A percentile compares a stretch with the other conserved stretches of the same genome.
phyloP scores from a whole-genome alignment of 37 sponge, comb jelly and placozoan genomes.

The Crambe crambe region DNA sequence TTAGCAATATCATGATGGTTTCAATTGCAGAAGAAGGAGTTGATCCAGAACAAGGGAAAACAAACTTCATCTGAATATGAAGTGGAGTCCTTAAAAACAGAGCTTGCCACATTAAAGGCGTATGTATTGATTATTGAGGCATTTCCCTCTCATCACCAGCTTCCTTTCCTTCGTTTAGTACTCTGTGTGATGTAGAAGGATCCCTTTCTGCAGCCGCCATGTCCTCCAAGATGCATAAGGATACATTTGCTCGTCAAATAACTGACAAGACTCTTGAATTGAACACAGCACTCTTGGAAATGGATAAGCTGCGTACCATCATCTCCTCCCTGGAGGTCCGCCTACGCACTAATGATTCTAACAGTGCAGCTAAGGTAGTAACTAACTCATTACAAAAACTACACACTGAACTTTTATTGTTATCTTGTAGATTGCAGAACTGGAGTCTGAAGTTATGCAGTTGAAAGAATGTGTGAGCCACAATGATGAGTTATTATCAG shows the following conservation, averaged over 20 bases:
- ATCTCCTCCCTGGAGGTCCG: slow-evolving; percentile 35
- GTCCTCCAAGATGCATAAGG: slow-evolving; percentile 25
- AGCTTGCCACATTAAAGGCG: slow-evolving; percentile 14
- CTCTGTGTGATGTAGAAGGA: slow-evolving; percentile 36
- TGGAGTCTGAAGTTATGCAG: slow-evolving; percentile 51
- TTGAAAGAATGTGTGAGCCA: slow-evolving; percentile 37
- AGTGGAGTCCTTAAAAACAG: slow-evolving; percentile 24
- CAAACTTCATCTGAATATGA: slow-evolving; percentile 18
- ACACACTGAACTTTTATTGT: not conserved
- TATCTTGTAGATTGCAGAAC: slow-evolving; percentile 17
- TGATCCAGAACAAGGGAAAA: slow-evolving; percentile 31
- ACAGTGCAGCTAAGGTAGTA: slow-evolving; percentile 4
- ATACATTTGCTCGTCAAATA: slow-evolving; percentile 33
- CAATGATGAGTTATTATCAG: slow-evolving; percentile 48
- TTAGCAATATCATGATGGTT: not conserved
- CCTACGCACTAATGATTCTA: slow-evolving; percentile 14
- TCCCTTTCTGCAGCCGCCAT: slow-evolving; percentile 1
- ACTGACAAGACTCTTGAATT: slow-evolving; percentile 58
- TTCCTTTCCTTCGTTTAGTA: slow-evolving; percentile 4
- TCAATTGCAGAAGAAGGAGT: slow-evolving; percentile 37
- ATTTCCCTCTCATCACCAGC: not conserved
- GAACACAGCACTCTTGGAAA: slow-evolving; percentile 49
- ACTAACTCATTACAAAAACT: not conserved
- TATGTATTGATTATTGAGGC: not conserved
- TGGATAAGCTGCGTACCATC: slow-evolving; percentile 38